A percentile compares a stretch with the other conserved stretches of the same genome.
These are phyloP conservation scores for Campoletis sonorensis DNA, from an alignment of 1,140 invertebrate genomes.

Conservation along the genomic window DNA sequence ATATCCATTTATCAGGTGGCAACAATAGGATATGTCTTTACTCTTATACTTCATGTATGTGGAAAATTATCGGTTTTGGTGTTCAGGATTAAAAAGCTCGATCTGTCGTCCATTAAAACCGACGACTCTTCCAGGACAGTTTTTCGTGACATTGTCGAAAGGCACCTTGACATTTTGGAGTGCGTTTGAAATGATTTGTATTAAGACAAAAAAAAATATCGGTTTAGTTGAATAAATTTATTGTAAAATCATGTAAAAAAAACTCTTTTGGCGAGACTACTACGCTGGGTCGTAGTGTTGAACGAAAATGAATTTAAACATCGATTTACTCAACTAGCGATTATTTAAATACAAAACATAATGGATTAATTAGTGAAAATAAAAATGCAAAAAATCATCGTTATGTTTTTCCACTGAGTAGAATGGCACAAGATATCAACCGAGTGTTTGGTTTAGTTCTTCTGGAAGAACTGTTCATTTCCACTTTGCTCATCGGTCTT, in stretches of 20 bases:
- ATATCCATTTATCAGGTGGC: constrained; percentile 45
- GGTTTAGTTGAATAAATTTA: not conserved
- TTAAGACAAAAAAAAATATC: constrained; percentile 1
- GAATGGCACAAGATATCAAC: constrained; percentile 30
- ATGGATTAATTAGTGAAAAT: no score
- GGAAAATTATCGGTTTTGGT: constrained; percentile 36
- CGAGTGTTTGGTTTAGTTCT: constrained; percentile 27
- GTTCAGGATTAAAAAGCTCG: constrained; percentile 23
- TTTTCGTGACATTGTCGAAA: no score
- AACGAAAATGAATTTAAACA: no score
- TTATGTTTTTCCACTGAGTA: not conserved
- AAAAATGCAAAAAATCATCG: not conserved
- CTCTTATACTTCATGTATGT: constrained; percentile 44
- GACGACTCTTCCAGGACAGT: no score
- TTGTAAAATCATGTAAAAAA: no score
- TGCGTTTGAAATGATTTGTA: no score
- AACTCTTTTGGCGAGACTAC: no score
- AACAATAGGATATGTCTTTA: constrained; percentile 38
- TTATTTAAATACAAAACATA: no score
- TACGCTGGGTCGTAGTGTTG: no score
- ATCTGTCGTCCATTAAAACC: not conserved
- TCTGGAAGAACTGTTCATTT: constrained; percentile 37
- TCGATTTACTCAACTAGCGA: no score
- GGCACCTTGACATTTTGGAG: no score
- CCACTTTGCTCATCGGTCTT: constrained; percentile 26